These are phyloP conservation scores for Dryococelus australis DNA, from an alignment of 2,888 invertebrate species.

Conservation along the genomic window DNA sequence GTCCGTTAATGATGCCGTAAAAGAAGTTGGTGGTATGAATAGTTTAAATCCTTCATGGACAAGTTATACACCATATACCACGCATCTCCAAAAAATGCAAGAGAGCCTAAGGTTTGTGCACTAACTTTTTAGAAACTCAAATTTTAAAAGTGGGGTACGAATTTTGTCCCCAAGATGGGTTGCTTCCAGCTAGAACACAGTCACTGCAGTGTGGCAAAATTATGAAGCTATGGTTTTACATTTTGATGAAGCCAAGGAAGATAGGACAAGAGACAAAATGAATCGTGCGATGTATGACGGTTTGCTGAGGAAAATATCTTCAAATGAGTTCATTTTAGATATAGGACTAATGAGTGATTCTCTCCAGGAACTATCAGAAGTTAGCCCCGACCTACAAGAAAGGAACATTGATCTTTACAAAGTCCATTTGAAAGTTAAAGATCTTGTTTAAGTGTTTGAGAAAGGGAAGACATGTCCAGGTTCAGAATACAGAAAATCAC, in stretches of 20 bases:
- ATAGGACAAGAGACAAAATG: background rate
- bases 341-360: too few species aligned
- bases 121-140: background rate
- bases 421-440: too few species aligned
- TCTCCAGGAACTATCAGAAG: too few species aligned
- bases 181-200: too few species aligned
- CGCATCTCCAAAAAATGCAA: slow-evolving; percentile 19
- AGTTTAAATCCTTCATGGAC: background rate
- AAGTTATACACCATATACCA: slow-evolving; percentile 9
- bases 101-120: background rate
- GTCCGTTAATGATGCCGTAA: background rate
- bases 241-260: background rate
- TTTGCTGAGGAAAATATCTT: background rate
- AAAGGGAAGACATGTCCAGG: background rate
- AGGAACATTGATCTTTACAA: too few species aligned
- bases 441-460: background rate
- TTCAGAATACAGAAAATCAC: background rate
- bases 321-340: background rate
- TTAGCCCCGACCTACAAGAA: too few species aligned
- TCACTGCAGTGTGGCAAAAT: too few species aligned
- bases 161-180: background rate
- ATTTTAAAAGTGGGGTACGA: background rate
- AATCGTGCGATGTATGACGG: background rate
- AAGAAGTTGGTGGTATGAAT: background rate
- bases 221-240: too few species aligned